phyloP scores from a whole-genome alignment of 2,797 vertebrate species.

The Hemitrygon akajei region DNA sequence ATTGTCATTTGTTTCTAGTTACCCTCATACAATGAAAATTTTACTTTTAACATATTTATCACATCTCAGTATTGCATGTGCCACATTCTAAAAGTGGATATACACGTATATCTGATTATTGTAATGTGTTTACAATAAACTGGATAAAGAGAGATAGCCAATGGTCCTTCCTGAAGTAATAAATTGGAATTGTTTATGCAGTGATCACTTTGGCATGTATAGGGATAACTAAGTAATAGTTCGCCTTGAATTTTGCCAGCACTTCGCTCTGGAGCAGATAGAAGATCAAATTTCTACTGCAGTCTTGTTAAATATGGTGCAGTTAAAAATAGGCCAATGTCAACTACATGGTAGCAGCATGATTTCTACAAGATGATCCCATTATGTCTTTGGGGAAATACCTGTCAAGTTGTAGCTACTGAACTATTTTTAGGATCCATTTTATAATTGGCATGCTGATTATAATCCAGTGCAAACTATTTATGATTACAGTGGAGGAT shows the following conservation, averaged over 20 bases:
- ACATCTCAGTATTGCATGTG: neutral
- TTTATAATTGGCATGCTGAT: neutral
- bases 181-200: neutral
- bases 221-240: neutral
- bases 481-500: too few species aligned
- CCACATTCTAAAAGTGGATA: neutral
- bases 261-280: neutral
- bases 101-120: neutral
- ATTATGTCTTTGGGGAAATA: neutral
- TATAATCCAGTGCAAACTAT: neutral
- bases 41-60: neutral
- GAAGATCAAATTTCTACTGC: neutral
- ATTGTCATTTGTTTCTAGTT: neutral
- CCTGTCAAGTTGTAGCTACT: neutral
- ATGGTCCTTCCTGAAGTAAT: neutral
- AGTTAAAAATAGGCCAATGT: conserved; percentile 9
- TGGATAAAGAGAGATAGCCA: neutral
- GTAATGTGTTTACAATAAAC: neutral
- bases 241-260: neutral
- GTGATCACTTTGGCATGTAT: neutral
- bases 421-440: neutral
- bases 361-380: neutral
- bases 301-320: neutral
- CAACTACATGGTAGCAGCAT: neutral
- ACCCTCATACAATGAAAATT: too few species aligned